Conservation (phyloP, 2,888 invertebrate genomes). For the Oxycera nigricornis region DNA sequence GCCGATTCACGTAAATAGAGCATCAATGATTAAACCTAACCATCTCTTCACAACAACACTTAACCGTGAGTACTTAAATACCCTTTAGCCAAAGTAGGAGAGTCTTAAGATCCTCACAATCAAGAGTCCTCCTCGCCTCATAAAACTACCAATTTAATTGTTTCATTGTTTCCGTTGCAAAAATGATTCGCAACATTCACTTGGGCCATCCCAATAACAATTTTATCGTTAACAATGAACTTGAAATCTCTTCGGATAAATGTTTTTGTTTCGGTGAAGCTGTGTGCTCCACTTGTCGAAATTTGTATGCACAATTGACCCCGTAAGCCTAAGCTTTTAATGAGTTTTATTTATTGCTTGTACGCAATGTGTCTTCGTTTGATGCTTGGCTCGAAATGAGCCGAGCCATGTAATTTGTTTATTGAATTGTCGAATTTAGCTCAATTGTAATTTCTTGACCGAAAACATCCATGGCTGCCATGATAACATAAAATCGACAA, state of each 20-base stretch:
- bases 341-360: background rate
- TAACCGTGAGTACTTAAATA: too few species aligned
- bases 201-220: background rate
- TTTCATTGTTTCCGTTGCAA: background rate
- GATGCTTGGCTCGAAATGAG: background rate
- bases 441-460: background rate
- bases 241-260: constrained; percentile 15
- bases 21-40: too few species aligned
- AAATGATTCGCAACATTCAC: constrained; percentile 10
- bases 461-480: too few species aligned
- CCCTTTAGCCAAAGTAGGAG: too few species aligned
- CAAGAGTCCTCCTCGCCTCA: background rate
- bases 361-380: background rate
- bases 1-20: too few species aligned
- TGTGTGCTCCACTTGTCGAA: constrained; percentile 1
- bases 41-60: too few species aligned
- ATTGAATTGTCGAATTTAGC: background rate
- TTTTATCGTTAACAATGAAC: constrained; percentile 29
- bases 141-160: background rate
- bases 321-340: constrained; percentile 1
- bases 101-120: too few species aligned
- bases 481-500: too few species aligned
- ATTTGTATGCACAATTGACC: constrained; percentile 22
- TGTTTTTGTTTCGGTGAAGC: too few species aligned
- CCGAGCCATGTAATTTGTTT: background rate